These are phyloP conservation scores for Regulus satrapa DNA, from an alignment of 2,113 vertebrate species.

Conservation along the genomic window DNA sequence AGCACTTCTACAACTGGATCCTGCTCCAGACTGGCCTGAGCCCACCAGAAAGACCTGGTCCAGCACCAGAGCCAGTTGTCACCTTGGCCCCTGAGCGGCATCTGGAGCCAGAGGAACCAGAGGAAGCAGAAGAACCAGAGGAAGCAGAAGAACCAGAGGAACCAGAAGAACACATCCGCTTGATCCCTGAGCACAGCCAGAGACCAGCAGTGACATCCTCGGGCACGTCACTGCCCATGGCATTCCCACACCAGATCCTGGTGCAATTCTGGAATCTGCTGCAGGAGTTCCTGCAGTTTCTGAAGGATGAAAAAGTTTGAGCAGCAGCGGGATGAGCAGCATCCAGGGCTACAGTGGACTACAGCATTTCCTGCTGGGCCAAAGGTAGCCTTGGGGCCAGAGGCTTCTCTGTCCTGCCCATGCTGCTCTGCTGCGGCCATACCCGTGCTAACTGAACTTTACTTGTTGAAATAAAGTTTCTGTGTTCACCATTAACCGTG, in stretches of 20 bases:
- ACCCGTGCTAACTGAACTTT: neutral
- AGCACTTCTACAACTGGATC: too few species aligned
- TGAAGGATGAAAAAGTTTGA: neutral
- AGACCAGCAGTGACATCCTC: neutral
- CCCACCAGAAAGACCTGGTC: fast-evolving
- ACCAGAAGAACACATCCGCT: neutral
- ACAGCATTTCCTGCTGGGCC: fast-evolving
- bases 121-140: too few species aligned
- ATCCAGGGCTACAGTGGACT: neutral
- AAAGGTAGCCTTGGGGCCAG: neutral
- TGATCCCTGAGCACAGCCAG: neutral
- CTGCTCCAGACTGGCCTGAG: too few species aligned
- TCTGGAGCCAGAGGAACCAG: too few species aligned
- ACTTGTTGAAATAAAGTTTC: neutral
- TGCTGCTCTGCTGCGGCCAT: neutral
- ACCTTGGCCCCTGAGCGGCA: neutral
- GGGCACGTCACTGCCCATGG: neutral
- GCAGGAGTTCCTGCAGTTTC: neutral
- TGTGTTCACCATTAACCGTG: neutral
- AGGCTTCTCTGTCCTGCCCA: neutral
- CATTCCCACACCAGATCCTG: neutral
- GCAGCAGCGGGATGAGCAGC: neutral
- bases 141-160: too few species aligned
- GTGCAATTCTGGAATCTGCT: neutral
- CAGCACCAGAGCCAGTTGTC: neutral